phyloP scores from a whole-genome alignment of 2,888 invertebrate species.

The Lasioglossum zephyrum region DNA sequence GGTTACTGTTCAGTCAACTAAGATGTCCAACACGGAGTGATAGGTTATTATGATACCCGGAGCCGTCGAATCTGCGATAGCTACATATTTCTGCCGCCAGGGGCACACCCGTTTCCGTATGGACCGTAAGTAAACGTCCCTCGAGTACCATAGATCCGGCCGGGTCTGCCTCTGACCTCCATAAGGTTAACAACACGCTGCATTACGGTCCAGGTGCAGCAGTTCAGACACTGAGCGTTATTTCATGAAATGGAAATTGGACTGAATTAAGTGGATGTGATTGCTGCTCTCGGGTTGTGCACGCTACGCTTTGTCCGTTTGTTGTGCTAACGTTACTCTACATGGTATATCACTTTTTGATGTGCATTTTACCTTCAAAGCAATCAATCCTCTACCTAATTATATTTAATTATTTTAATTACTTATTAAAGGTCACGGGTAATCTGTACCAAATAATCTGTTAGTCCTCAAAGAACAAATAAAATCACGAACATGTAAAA shows the following conservation, averaged over 20 bases:
- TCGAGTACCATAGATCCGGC: conserved; percentile 50
- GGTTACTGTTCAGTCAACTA: background rate
- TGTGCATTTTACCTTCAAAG: background rate
- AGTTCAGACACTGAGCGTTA: conserved; percentile 36
- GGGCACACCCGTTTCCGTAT: conserved; percentile 51
- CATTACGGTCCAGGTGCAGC: conserved; percentile 40
- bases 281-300: background rate
- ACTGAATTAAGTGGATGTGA: conserved; percentile 12
- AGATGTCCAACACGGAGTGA: conserved; percentile 17
- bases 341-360: background rate
- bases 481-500: background rate
- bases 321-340: background rate
- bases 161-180: conserved; percentile 40
- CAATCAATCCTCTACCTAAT: background rate
- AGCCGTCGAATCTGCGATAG: conserved; percentile 9
- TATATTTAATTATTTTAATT: background rate
- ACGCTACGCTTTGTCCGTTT: background rate
- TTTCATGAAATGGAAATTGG: conserved; percentile 36
- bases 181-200: conserved; percentile 59
- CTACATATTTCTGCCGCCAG: conserved; percentile 32
- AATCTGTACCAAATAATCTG: background rate
- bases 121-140: conserved; percentile 57
- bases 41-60: conserved; percentile 9
- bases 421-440: background rate
- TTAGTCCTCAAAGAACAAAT: background rate